Conservation (phyloP, 2,797 vertebrate genomes). For the Morus bassanus region DNA sequence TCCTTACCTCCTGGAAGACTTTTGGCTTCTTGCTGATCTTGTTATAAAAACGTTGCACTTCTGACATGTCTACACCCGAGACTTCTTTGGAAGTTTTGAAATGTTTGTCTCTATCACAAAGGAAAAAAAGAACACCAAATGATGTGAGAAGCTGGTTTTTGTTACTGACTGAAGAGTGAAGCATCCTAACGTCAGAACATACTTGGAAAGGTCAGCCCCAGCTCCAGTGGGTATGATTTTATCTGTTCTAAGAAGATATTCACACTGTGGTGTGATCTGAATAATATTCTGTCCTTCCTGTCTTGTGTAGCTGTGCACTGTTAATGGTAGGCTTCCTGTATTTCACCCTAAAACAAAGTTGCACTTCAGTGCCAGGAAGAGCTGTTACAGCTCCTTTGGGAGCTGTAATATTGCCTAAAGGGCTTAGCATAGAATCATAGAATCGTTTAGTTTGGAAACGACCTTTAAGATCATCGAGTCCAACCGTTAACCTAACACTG, state of each 20-base stretch:
- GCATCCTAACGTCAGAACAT: not conserved
- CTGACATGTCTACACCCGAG: constrained; percentile 12
- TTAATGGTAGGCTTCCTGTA: not conserved
- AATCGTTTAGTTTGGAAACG: not conserved
- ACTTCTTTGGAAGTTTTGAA: constrained; percentile 46
- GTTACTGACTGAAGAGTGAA: not conserved
- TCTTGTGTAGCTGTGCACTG: not conserved
- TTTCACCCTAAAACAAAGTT: not conserved
- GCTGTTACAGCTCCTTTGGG: not conserved
- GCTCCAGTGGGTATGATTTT: not conserved
- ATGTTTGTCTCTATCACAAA: constrained; percentile 31
- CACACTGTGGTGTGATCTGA: not conserved
- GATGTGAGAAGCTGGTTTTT: not conserved
- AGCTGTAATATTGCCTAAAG: not conserved
- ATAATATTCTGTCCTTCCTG: not conserved
- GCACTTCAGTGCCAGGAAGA: not conserved
- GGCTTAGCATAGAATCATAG: not conserved
- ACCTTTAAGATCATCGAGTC: not conserved
- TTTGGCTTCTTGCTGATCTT: not conserved
- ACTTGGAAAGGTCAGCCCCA: not conserved
- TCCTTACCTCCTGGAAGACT: constrained; percentile 25
- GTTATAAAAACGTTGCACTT: constrained; percentile 19
- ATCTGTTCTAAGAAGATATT: not conserved
- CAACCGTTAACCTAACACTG: not conserved
- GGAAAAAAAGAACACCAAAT: not conserved